Evolutionary conservation across 2,113 vertebrate genomes (phyloP).

Genomic region (Blennius ocellaris): DNA sequence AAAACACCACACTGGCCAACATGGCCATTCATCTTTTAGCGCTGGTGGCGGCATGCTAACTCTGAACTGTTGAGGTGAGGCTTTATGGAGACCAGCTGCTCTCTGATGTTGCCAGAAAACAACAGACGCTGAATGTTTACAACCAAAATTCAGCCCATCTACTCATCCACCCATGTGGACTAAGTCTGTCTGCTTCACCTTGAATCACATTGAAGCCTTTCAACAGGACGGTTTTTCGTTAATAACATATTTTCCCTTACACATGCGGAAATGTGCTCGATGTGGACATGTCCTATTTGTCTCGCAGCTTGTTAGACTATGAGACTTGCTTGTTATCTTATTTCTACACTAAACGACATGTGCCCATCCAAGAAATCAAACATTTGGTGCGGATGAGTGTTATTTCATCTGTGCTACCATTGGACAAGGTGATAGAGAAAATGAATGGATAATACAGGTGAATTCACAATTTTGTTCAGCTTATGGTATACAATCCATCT

Average conservation of each 20-base stretch:
- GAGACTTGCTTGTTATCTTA: no score
- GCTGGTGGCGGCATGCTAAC: conserved; percentile 37
- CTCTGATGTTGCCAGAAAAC: conserved; percentile 44
- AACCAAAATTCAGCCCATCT: conserved; percentile 42
- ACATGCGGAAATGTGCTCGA: not conserved
- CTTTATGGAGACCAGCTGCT: conserved; percentile 74
- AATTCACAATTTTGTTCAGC: no score
- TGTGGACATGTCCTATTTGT: no score
- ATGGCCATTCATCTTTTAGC: conserved; percentile 31
- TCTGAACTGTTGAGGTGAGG: conserved; percentile 48
- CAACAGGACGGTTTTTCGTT: not conserved
- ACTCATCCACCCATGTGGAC: conserved; percentile 39
- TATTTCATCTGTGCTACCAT: no score
- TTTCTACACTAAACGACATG: no score
- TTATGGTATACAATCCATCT: no score
- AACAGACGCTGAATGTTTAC: conserved; percentile 74
- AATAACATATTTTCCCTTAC: not conserved
- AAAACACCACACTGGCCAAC: conserved; percentile 30
- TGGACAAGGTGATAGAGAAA: no score
- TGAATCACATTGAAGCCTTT: conserved; percentile 12
- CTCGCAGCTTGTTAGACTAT: no score
- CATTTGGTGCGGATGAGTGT: no score
- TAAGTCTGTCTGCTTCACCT: conserved; percentile 23
- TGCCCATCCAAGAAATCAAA: no score
- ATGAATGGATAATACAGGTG: no score